A percentile compares a stretch with the other conserved stretches of the same genome.
Conservation (phyloP, 64 coral and sea anemone genomes). For the Dendronephthya gigantea region DNA sequence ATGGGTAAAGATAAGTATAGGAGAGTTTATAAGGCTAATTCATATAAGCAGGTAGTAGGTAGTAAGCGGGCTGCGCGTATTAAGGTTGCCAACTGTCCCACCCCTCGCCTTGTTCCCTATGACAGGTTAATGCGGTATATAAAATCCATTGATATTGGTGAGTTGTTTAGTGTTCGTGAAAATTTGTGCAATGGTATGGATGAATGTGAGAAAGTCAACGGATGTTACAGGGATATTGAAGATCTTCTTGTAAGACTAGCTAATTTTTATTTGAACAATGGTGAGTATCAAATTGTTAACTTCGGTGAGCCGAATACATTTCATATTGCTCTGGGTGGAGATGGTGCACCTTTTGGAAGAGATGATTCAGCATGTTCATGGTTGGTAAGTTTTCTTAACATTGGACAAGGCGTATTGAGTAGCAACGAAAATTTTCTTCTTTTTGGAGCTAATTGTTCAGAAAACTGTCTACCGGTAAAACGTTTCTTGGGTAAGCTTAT, state of each 20-base stretch:
- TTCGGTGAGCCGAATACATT: neutral
- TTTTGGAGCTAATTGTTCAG: neutral
- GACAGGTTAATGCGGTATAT: neutral
- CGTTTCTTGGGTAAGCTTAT: too few species aligned
- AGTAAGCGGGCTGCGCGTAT: too few species aligned
- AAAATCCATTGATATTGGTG: constrained; percentile 4
- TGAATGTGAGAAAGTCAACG: neutral
- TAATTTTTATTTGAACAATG: neutral
- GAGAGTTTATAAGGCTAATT: too few species aligned
- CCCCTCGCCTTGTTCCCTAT: neutral
- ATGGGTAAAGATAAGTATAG: too few species aligned
- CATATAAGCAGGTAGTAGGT: too few species aligned
- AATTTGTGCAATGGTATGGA: neutral
- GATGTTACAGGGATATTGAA: neutral
- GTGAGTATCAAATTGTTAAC: neutral
- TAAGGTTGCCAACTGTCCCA: neutral
- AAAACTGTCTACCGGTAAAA: neutral
- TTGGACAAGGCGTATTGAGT: neutral
- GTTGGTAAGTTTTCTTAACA: neutral
- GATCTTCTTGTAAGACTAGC: neutral
- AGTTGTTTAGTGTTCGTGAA: neutral
- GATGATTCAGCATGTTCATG: neutral
- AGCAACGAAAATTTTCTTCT: neutral
- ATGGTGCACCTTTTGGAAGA: neutral
- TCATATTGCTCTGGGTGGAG: neutral